Conservation (phyloP, 2,797 vertebrate species). For the Zenarchopterus dispar region DNA sequence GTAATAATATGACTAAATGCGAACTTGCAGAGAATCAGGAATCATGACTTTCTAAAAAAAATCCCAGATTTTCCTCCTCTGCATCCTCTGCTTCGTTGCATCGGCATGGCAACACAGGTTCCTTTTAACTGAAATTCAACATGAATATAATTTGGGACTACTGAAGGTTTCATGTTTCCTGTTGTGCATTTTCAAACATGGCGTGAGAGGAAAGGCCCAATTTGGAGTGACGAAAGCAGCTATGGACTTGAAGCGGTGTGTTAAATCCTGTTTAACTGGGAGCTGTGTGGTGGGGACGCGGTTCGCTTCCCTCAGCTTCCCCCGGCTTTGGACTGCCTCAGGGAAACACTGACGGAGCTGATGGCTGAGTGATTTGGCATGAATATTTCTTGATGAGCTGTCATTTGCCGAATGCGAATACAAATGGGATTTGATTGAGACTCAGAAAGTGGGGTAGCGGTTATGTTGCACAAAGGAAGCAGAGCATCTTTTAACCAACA, state of each 20-base stretch:
- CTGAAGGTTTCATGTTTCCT: conserved; percentile 30
- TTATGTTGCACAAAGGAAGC: conserved; percentile 11
- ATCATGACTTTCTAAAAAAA: not conserved
- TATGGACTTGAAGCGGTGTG: conserved; percentile 39
- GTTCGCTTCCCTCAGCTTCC: conserved; percentile 37
- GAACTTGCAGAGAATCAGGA: conserved; percentile 3
- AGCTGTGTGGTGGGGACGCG: conserved; percentile 43
- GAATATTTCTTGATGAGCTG: conserved; percentile 48
- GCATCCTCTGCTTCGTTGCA: conserved; percentile 2
- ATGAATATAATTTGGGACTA: conserved; percentile 28
- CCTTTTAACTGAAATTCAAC: conserved; percentile 46
- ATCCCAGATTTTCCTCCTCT: not conserved
- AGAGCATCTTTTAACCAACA: not conserved
- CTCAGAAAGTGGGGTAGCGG: conserved; percentile 14
- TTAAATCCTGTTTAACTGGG: conserved; percentile 64
- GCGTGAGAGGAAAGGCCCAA: conserved; percentile 22
- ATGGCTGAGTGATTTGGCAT: conserved; percentile 53
- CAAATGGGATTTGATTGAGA: conserved; percentile 63
- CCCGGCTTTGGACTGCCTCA: conserved; percentile 34
- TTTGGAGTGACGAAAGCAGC: not conserved
- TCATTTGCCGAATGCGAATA: conserved; percentile 55
- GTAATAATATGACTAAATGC: not conserved
- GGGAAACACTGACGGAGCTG: conserved; percentile 40
- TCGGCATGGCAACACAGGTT: conserved; percentile 5
- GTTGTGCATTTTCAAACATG: conserved; percentile 37